Conservation (phyloP, 2,113 vertebrate genomes). For the Oceanodroma tethys region DNA sequence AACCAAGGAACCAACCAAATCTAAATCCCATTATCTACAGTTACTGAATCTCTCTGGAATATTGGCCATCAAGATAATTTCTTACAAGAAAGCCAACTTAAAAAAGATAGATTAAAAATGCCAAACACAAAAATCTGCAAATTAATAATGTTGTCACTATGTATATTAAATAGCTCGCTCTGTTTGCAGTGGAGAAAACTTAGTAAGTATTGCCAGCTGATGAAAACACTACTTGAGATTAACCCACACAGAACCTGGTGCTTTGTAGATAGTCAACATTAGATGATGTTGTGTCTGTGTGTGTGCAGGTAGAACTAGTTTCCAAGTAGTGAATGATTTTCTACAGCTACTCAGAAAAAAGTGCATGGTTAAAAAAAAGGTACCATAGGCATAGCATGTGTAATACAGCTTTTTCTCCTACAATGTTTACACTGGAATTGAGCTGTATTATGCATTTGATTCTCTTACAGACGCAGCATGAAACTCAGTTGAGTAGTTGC, state of each 20-base stretch:
- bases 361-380: background rate
- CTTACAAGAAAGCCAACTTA: background rate
- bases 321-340: background rate
- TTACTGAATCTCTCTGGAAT: background rate
- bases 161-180: background rate
- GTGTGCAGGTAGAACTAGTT: background rate
- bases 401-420: background rate
- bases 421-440: background rate
- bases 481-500: background rate
- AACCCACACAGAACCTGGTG: background rate
- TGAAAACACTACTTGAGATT: background rate
- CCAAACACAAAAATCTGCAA: background rate
- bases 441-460: background rate
- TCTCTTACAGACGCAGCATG: background rate
- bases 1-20: background rate
- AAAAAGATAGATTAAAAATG: background rate
- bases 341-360: background rate
- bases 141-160: background rate
- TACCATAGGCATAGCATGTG: background rate
- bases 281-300: background rate
- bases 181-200: background rate
- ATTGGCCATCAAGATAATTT: background rate
- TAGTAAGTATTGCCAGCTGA: background rate
- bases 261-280: background rate
- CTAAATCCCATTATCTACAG: background rate